Percentiles rank a stretch among this genome's conserved stretches.
These are phyloP conservation scores for Crotalus adamanteus DNA, from an alignment of 2,797 vertebrate species.

Conservation along the genomic window DNA sequence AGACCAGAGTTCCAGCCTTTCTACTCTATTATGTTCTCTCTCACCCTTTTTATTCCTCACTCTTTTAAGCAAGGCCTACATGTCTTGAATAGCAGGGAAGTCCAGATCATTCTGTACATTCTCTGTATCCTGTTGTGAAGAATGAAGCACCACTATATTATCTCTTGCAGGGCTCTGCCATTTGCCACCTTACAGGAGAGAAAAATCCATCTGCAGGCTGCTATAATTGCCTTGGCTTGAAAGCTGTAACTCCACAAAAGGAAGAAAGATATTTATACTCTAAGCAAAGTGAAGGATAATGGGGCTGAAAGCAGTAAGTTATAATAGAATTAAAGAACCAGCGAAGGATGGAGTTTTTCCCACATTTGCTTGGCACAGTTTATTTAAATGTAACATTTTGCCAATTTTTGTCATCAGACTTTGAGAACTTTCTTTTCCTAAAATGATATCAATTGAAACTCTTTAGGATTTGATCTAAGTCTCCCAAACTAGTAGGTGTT, in stretches of 20 bases:
- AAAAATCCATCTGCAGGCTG: constrained; percentile 31
- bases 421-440: background rate
- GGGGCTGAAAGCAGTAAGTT: background rate
- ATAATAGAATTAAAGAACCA: background rate
- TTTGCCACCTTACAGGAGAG: constrained; percentile 42
- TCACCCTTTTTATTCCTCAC: constrained; percentile 13
- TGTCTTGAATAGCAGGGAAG: constrained; percentile 46
- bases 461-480: background rate
- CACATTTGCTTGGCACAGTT: background rate
- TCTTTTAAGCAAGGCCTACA: constrained; percentile 29
- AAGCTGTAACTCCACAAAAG: constrained; percentile 34
- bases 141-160: constrained; percentile 40
- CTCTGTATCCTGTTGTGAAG: constrained; percentile 43
- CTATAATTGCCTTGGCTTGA: constrained; percentile 45
- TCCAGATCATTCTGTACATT: constrained; percentile 41
- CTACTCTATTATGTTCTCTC: background rate
- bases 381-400: background rate
- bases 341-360: background rate
- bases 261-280: constrained; percentile 7
- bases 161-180: constrained; percentile 29
- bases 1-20: constrained; percentile 21
- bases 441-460: background rate
- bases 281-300: background rate
- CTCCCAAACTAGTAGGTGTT: background rate
- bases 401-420: background rate